Base-by-base conservation (phyloP, 2,113 vertebrate genomes). In the Noctilio leporinus region DNA sequence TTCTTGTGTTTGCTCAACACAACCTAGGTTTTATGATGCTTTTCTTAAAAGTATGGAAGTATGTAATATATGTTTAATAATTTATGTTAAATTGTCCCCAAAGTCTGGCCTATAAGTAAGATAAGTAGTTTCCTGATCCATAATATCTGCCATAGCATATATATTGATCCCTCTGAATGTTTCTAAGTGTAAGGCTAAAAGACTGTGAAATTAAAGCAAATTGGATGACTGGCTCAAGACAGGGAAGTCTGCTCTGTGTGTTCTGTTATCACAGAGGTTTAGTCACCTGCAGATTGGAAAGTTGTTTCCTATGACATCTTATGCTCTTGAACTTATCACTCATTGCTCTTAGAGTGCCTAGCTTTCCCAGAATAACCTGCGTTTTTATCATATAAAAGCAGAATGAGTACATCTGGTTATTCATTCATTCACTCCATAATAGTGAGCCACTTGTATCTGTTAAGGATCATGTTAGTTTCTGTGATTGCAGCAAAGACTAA, bases 131-230 rank as follows among this genome's bases (percentile, higher is more conserved):
- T 72, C 83, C 17, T 57, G 51, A 62, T 62, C 24, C 35, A 91
- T 38, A 84, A 4, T 86, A 45, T 86, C 65, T 81, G 17, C 55
- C 45, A 55, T 76, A 87, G 40, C 14, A 93, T 49, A 76, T 89
- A 94, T 75, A 65, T 45, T 75, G 55, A 90, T 12, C 77, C 30
- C 3, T 77, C 72, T 88, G 20, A 69, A 38, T 35, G 17, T 94
- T 89, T 76, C 8, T 10, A 86, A 96, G 33, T 93, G 55, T 35
- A 82, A 85, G 49, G 65, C 7, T 78, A 47, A 75, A 93, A 87
- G 82, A 49, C n/a, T 35, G 14, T 70, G 24, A 95, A 86, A 26
- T 51, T 67, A 67, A 85, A 97, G 43, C n/a, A 81, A 85, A 92
- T n/a, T n/a, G 75, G 94, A 20, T 35, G 69, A 78, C 59, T 81